phyloP scores from a whole-genome alignment of 2,113 vertebrate genomes.

The Furnarius figulus region DNA sequence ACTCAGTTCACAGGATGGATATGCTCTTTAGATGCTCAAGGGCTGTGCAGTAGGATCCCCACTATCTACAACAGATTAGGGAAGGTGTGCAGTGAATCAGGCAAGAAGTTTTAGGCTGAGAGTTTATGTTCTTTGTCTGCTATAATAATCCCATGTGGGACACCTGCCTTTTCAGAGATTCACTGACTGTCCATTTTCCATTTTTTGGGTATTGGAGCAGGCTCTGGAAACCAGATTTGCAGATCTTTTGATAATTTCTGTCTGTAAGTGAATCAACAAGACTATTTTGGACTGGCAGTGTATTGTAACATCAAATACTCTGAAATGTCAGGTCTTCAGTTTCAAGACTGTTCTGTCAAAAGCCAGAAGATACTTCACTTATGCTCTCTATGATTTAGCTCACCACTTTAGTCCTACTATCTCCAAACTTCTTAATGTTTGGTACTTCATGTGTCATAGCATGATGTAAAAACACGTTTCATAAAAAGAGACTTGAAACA shows the following conservation, averaged over 20 bases:
- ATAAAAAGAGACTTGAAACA: background rate
- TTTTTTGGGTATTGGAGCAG: background rate
- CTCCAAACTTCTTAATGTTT: background rate
- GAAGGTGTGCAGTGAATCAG: background rate
- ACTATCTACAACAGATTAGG: background rate
- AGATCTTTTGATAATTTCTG: background rate
- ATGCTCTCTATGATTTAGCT: background rate
- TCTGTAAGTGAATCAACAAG: background rate
- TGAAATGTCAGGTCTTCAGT: background rate
- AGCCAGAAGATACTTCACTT: background rate
- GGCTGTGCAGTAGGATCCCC: background rate
- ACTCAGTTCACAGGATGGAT: background rate
- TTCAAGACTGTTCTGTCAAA: background rate
- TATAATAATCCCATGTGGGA: background rate
- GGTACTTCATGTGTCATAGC: background rate
- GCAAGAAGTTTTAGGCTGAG: background rate
- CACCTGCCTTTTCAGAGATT: background rate
- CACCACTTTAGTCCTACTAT: background rate
- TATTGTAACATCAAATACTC: background rate
- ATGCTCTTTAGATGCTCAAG: background rate
- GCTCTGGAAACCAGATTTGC: background rate
- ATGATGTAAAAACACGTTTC: background rate
- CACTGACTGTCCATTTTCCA: background rate
- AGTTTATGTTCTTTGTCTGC: background rate
- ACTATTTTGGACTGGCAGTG: background rate